Base-by-base conservation (phyloP, 2,797 vertebrate genomes). In the Helostoma temminkii region DNA sequence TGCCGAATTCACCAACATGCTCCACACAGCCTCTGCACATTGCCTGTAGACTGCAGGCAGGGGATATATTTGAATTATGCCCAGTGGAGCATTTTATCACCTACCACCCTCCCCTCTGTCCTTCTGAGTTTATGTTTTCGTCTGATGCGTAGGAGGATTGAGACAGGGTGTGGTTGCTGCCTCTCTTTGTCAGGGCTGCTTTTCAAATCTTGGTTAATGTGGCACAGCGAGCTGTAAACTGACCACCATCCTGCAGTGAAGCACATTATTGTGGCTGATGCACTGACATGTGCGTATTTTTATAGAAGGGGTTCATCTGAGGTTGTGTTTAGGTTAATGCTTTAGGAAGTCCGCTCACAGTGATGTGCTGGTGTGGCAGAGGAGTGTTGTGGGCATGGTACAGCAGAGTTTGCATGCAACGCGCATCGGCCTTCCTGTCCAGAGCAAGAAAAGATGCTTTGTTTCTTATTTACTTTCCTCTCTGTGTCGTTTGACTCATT, bases 91-190 rank as follows among this genome's bases (percentile, higher is more conserved):
- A 30, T 80, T 86, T 86, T 76, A 76, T 68, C 56, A 18, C 57
- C 11, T 63, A n/a, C 19, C 39, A 4, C 32, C 45, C 15, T 54
- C 54, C 52, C 26, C 48, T 32, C 58, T 41, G 55, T 67, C 67
- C 54, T 42, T 60, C 22, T 66, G 80, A 80, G 69, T 86, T 90
- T 84, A 76, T 88, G 84, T 90, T 88, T 92, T 83, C 2, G 79
- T 90, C 85, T 83, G 80, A 81, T 69, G 83, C 42, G 83, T 88
- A 74, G 75, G 81, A 86, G 77, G 75, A n/a, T 74, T 64, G 78
- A 87, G 86, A 80, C 76, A 36, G 89, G 87, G 85, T 83, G 86
- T 88, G 90, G 85, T 75, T 45, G 66, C 60, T 71, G 72, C 57
- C 46, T 73, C 66, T 66, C 54, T 71, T 73, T 78, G 73, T 80